A percentile compares a stretch with the other conserved stretches of the same genome.
Conservation (phyloP, 2,113 vertebrate species). For the Pachyramphus minor region DNA sequence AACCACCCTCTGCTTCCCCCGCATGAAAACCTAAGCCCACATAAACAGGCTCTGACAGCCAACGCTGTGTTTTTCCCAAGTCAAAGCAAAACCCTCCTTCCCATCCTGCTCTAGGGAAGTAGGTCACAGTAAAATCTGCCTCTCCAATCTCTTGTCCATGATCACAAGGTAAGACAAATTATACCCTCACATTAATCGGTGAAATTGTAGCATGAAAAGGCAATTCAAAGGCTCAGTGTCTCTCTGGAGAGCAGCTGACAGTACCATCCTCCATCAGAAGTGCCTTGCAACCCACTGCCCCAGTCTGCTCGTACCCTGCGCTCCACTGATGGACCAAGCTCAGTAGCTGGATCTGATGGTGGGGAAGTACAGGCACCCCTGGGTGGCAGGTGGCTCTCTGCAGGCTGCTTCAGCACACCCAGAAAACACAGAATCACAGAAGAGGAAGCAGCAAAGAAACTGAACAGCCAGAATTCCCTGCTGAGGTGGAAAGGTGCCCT, state of each 20-base stretch:
- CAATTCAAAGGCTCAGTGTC: neutral
- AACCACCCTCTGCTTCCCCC: neutral
- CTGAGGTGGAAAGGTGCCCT: neutral
- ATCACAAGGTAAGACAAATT: neutral
- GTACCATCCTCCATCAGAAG: neutral
- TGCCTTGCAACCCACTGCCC: neutral
- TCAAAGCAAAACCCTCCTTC: neutral
- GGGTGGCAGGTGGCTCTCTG: neutral
- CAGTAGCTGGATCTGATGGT: neutral
- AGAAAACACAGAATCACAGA: neutral
- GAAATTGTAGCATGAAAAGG: neutral
- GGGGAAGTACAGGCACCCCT: neutral
- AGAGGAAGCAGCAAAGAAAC: neutral
- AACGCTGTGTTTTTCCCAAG: neutral
- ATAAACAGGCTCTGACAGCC: neutral
- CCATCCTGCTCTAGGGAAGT: neutral
- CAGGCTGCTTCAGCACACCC: neutral
- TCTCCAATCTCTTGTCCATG: neutral
- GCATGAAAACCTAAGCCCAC: neutral
- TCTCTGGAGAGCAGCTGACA: neutral
- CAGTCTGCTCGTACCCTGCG: neutral
- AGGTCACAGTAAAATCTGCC: neutral
- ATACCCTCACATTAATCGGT: neutral
- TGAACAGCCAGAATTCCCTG: accelerated
- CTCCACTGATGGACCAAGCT: accelerated